These are phyloP conservation scores for Grantiella picta DNA, from an alignment of 2,113 vertebrate species.

Conservation along the genomic window DNA sequence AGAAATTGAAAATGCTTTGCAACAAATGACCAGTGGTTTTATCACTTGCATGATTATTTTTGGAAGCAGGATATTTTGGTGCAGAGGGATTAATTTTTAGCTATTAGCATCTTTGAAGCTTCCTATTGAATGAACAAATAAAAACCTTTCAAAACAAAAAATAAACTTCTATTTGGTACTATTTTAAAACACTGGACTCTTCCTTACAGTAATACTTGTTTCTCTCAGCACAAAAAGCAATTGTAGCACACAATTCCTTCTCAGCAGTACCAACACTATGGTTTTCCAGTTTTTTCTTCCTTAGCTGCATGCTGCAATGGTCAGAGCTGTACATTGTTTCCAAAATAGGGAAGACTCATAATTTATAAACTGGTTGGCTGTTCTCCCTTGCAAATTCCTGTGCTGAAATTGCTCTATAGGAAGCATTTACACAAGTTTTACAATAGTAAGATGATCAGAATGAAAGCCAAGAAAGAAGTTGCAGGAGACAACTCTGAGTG, in stretches of 20 bases:
- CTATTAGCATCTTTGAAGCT: not conserved
- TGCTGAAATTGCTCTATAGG: not conserved
- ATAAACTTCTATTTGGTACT: not conserved
- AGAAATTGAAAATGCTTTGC: not conserved
- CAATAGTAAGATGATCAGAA: not conserved
- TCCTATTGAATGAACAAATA: constrained; percentile 1
- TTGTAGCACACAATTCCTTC: not conserved
- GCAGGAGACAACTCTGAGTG: not conserved
- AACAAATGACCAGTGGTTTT: not conserved
- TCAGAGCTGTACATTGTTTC: not conserved
- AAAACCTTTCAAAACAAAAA: not conserved
- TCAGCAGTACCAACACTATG: not conserved
- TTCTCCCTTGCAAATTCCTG: constrained; percentile 4
- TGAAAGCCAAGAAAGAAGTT: not conserved
- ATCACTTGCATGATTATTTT: not conserved
- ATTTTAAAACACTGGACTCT: not conserved
- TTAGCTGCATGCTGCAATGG: not conserved
- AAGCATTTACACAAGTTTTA: not conserved
- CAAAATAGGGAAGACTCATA: not conserved
- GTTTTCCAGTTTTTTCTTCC: not conserved
- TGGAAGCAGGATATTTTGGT: not conserved
- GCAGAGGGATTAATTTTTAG: not conserved
- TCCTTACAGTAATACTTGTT: not conserved
- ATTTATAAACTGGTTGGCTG: not conserved
- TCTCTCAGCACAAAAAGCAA: not conserved